Percentiles rank a stretch among this genome's conserved stretches.
These are phyloP conservation scores for Barnardius zonarius DNA, from an alignment of 2,113 vertebrate genomes.

Conservation along the genomic window DNA sequence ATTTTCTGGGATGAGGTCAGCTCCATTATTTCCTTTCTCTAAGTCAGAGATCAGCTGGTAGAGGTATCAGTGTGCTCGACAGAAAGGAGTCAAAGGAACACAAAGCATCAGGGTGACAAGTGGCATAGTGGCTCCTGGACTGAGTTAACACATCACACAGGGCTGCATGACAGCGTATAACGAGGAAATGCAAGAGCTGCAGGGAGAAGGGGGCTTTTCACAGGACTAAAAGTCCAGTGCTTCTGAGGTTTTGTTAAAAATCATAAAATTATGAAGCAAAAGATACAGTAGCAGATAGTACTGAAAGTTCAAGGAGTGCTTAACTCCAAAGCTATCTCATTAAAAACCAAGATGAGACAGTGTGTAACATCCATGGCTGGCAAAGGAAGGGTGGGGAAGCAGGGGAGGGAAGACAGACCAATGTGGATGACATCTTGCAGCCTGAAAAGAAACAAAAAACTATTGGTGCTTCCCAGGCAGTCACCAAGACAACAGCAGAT, in stretches of 20 bases:
- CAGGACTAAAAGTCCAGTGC: neutral
- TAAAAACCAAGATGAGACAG: neutral
- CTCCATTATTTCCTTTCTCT: neutral
- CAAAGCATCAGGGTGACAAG: neutral
- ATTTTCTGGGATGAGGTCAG: neutral
- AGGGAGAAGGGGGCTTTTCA: neutral
- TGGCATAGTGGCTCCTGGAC: neutral
- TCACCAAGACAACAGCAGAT: conserved; percentile 54
- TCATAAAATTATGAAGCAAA: neutral
- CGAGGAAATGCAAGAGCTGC: neutral
- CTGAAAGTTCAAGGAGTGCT: neutral
- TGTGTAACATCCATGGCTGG: neutral
- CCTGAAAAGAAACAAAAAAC: conserved; percentile 13
- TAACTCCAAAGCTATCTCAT: neutral
- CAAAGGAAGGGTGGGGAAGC: neutral
- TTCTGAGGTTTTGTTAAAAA: neutral
- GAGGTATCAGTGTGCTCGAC: neutral
- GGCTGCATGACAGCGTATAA: neutral
- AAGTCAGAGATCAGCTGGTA: neutral
- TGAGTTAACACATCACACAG: neutral
- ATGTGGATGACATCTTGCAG: neutral
- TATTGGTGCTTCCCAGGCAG: neutral
- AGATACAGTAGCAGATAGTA: neutral
- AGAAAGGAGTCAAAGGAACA: conserved; percentile 6
- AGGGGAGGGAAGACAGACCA: neutral